Evolutionary conservation across 2,113 vertebrate species (phyloP).

Genomic region (Pimephales promelas): DNA sequence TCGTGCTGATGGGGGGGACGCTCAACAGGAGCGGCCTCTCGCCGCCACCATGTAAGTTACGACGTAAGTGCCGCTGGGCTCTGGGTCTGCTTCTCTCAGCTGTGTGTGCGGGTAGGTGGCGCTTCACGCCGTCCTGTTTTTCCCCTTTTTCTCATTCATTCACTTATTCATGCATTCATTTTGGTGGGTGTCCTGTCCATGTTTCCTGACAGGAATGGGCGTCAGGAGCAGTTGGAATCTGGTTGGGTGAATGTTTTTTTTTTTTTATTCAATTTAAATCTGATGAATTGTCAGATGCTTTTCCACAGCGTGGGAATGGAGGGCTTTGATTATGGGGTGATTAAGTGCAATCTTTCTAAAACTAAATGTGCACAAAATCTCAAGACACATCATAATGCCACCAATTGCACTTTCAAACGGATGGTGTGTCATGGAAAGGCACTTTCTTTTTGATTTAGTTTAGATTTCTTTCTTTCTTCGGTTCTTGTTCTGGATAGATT

Average conservation of each 20-base stretch:
- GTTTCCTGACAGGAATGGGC: slow-evolving; percentile 23
- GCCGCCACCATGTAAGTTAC: slow-evolving; percentile 99
- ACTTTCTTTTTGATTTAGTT: neutral
- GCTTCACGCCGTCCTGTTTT: slow-evolving; percentile 55
- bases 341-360: slow-evolving; percentile 12
- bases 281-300: slow-evolving; percentile 41
- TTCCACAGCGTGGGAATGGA: slow-evolving; percentile 32
- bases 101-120: slow-evolving; percentile 58
- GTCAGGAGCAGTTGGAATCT: slow-evolving; percentile 38
- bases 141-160: slow-evolving; percentile 48
- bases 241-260: slow-evolving; percentile 44
- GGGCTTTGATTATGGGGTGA: slow-evolving; percentile 39
- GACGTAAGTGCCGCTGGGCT: slow-evolving; percentile 95
- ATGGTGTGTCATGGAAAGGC: neutral
- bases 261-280: slow-evolving; percentile 12
- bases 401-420: slow-evolving; percentile 26
- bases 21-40: slow-evolving; percentile 96
- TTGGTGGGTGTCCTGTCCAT: slow-evolving; percentile 28
- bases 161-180: slow-evolving; percentile 27
- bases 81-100: slow-evolving; percentile 77
- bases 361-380: slow-evolving; percentile 21
- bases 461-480: slow-evolving; percentile 11
- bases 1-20: slow-evolving; percentile 96
- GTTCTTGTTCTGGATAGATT: slow-evolving; percentile 6
- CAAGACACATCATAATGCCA: slow-evolving; percentile 9